A percentile compares a stretch with the other conserved stretches of the same genome.
These are phyloP conservation scores for Dallia pectoralis DNA, from an alignment of 2,797 vertebrate genomes.

Conservation along the genomic window DNA sequence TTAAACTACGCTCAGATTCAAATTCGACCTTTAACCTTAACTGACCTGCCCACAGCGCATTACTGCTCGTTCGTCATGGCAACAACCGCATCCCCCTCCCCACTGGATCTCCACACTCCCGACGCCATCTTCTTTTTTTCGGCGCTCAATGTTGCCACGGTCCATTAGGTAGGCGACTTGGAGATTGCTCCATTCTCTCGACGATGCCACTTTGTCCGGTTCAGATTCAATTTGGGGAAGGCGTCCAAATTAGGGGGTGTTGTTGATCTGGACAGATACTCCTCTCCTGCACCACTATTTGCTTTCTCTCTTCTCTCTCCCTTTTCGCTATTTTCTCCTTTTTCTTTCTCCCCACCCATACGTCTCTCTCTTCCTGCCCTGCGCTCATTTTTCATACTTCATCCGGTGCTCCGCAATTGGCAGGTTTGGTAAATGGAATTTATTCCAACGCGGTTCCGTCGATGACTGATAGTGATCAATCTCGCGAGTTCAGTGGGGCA, in stretches of 20 bases:
- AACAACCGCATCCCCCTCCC: background rate
- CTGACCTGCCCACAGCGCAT: background rate
- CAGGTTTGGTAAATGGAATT: constrained; percentile 58
- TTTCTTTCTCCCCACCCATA: constrained; percentile 9
- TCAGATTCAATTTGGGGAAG: constrained; percentile 22
- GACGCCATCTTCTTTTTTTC: background rate
- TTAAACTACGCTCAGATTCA: background rate
- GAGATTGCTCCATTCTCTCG: constrained; percentile 24
- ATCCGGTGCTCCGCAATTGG: constrained; percentile 38
- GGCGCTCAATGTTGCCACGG: constrained; percentile 5
- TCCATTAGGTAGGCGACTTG: constrained; percentile 19
- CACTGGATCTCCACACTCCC: background rate
- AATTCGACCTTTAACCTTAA: background rate
- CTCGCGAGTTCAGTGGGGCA: constrained; percentile 33
- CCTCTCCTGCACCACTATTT: background rate
- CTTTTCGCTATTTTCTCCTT: constrained; percentile 2
- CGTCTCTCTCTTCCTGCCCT: background rate
- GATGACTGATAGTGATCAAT: constrained; percentile 57
- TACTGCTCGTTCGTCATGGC: background rate
- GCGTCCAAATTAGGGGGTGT: background rate
- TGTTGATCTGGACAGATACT: background rate
- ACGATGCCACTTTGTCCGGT: constrained; percentile 11
- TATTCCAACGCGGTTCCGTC: constrained; percentile 49
- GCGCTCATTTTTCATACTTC: constrained; percentile 37
- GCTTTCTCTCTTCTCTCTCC: background rate